A percentile compares a stretch with the other conserved stretches of the same genome.
Evolutionary conservation across 2,888 invertebrate species (phyloP).

Genomic region (Pollenia labialis): DNA sequence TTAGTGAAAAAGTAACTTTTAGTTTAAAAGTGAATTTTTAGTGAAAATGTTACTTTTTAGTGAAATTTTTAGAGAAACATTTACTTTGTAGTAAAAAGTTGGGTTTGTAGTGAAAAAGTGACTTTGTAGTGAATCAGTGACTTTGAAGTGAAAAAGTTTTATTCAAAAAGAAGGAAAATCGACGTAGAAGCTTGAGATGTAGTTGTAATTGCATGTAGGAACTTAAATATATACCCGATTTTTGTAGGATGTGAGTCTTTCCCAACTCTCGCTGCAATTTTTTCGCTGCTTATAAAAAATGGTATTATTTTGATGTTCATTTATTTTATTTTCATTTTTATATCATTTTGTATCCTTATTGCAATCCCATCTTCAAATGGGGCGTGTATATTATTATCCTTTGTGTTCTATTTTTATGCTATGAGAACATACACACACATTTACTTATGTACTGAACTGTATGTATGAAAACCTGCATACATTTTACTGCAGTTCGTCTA

Average conservation of each 20-base stretch:
- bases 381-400: constrained; percentile 62
- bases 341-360: constrained; percentile 7
- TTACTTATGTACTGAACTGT: neutral
- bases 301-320: constrained; percentile 66
- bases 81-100: too few species aligned
- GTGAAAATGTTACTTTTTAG: too few species aligned
- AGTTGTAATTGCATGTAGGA: too few species aligned
- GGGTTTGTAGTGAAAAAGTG: too few species aligned
- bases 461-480: constrained; percentile 37
- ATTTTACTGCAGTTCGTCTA: constrained; percentile 66
- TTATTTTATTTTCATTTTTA: constrained; percentile 28
- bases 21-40: too few species aligned
- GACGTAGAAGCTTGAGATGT: too few species aligned
- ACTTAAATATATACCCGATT: too few species aligned
- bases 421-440: neutral
- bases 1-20: too few species aligned
- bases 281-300: constrained; percentile 14
- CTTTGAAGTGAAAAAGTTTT: too few species aligned
- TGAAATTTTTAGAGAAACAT: too few species aligned
- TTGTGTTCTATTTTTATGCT: constrained; percentile 23
- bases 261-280: neutral
- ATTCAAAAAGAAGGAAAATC: too few species aligned
- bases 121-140: too few species aligned
- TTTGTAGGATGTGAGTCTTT: constrained; percentile 9
- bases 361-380: constrained; percentile 59